Base-by-base conservation (phyloP, 1,140 invertebrate species). In the Drosophila malerkotliana region DNA sequence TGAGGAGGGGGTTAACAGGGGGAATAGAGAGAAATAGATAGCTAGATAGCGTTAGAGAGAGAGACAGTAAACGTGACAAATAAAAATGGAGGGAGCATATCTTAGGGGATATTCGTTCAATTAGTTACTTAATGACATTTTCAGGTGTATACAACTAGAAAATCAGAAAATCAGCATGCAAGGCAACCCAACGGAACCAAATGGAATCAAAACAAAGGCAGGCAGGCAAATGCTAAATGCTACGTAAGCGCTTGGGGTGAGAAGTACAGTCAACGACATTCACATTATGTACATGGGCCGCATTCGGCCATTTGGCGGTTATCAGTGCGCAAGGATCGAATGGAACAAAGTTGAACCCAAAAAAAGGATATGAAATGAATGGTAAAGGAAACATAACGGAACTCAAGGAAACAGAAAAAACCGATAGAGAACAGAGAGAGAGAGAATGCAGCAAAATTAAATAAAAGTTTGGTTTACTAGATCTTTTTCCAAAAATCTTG, bases 371-470 rank as follows among this genome's bases (percentile, higher is more conserved):
- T 53, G 28, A 77, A 67, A 66, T 37, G 32, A 81, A 73, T 41
- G 39, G 37, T 52, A 81, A 59, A 10, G 28, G 49, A 60, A 75
- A 64, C 56, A 45, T 8, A 64, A 51, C 24, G 21, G 37, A 59
- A 51, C 45, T n/a, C 5, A 68, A 52, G 28, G 44, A 21, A 68
- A 62, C 34, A n/a, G 18, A 30, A 68, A 68, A 52, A 21, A 47
- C 15, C 15, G 44, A 52, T 21, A 44, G n/a, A 60, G 34, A 41
- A 18, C 34, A 18, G 21, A 66, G 41, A 68, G n/a, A n/a, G n/a
- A n/a, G 24, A 75, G 52, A 76, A 79, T 75, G 77, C 64, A 79
- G 77, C 71, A 64, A 79, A 80, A 63, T 76, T n/a, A 80, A 64
- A 59, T 63, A 10, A 61, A 64, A 54, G n/a, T 51, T 61, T 44